phyloP scores from a whole-genome alignment of 2,888 invertebrate genomes.

The Drosophila mayaguana region DNA sequence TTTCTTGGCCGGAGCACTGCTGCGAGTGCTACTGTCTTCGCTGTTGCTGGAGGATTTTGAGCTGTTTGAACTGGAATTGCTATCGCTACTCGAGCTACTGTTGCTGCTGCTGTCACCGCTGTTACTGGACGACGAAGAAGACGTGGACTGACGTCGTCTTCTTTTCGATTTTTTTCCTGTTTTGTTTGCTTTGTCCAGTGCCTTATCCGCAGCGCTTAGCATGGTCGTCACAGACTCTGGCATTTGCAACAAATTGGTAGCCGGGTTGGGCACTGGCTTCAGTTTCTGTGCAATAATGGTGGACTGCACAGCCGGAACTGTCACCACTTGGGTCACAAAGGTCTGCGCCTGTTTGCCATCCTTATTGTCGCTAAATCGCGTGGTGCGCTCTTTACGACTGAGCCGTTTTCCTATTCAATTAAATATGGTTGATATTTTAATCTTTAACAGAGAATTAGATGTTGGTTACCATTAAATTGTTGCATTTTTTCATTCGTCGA shows the following conservation, averaged over 20 bases:
- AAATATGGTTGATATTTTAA: neutral
- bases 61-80: constrained; percentile 36
- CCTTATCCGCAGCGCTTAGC: constrained; percentile 76
- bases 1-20: constrained; percentile 39
- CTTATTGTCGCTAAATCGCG: constrained; percentile 85
- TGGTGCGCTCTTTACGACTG: constrained; percentile 83
- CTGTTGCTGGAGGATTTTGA: constrained; percentile 47
- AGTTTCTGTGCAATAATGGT: constrained; percentile 39
- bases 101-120: constrained; percentile 35
- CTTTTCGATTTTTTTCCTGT: constrained; percentile 49
- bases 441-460: neutral
- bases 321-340: constrained; percentile 68
- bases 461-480: constrained; percentile 80
- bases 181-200: constrained; percentile 68
- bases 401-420: constrained; percentile 78
- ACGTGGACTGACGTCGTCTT: constrained; percentile 54
- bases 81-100: constrained; percentile 45
- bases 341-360: constrained; percentile 71
- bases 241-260: constrained; percentile 68
- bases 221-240: constrained; percentile 60
- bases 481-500: constrained; percentile 79
- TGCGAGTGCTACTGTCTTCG: constrained; percentile 43
- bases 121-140: constrained; percentile 60
- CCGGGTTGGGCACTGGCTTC: constrained; percentile 63
- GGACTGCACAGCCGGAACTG: constrained; percentile 23